Conservation (phyloP, 2,888 invertebrate species). For the Drosophila rellima region DNA sequence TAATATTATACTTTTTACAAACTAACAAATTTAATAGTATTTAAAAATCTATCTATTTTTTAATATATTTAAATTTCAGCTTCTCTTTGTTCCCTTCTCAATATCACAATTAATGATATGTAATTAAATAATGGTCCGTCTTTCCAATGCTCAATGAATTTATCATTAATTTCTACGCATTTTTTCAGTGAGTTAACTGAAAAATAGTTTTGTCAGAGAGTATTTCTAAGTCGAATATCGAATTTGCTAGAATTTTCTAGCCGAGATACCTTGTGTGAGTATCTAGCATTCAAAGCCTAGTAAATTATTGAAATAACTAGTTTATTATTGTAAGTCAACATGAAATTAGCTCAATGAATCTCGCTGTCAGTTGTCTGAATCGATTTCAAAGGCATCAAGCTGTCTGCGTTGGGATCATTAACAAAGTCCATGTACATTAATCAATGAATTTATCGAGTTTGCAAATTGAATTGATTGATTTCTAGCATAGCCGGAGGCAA, state of each 20-base stretch:
- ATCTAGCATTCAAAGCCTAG: not conserved
- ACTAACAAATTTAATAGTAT: too few relatives aligned
- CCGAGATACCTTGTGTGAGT: not conserved
- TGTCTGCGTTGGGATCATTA: slow-evolving; percentile 23
- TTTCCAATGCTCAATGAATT: not conserved
- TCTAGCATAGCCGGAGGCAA: slow-evolving; percentile 21
- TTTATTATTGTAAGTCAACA: not conserved
- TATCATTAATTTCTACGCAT: not conserved
- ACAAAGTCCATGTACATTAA: slow-evolving; percentile 18
- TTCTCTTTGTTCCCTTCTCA: too few relatives aligned
- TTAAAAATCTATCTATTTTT: too few relatives aligned
- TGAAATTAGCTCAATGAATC: slow-evolving; percentile 2
- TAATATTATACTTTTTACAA: too few relatives aligned
- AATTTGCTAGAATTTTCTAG: slow-evolving; percentile 1
- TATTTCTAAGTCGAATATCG: not conserved
- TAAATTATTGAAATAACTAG: not conserved
- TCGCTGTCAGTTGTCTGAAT: not conserved
- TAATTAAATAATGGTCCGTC: not conserved
- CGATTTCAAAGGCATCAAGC: slow-evolving; percentile 12
- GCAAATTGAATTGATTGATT: slow-evolving; percentile 30
- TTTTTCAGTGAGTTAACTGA: too few relatives aligned
- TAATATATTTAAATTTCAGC: too few relatives aligned
- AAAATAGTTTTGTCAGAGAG: not conserved
- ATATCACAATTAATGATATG: too few relatives aligned
- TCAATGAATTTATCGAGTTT: slow-evolving; percentile 10